Conservation (phyloP, 2,113 vertebrate genomes). For the Oceanodroma tethys region DNA sequence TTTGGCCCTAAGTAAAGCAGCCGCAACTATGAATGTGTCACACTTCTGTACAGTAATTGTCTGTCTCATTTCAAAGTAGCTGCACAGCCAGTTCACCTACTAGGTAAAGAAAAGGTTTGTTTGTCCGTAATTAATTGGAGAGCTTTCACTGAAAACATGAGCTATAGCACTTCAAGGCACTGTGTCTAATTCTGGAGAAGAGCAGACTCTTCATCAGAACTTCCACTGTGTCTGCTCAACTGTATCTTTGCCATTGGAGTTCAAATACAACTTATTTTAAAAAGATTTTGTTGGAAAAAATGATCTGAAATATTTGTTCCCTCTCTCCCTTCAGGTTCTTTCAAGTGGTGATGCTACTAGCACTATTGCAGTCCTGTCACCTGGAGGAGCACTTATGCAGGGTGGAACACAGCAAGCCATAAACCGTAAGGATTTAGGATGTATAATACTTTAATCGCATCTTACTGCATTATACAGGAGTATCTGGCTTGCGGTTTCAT, state of each 20-base stretch:
- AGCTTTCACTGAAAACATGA: not conserved
- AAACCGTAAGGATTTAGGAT: constrained; percentile 82
- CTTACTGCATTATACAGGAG: not conserved
- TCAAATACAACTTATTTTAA: not conserved
- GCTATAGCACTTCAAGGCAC: not conserved
- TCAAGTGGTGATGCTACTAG: constrained; percentile 86
- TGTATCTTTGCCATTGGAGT: not conserved
- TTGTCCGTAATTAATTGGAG: not conserved
- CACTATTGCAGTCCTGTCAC: constrained; percentile 90
- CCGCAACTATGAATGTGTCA: not conserved
- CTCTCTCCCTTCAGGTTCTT: constrained; percentile 81
- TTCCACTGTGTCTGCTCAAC: not conserved
- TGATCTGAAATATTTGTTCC: not conserved
- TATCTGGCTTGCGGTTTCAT: not conserved
- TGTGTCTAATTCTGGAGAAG: not conserved
- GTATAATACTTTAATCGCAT: not conserved
- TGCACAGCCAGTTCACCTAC: not conserved
- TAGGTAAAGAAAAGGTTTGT: not conserved
- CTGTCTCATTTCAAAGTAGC: not conserved
- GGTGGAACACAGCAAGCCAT: constrained; percentile 90
- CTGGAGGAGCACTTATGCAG: constrained; percentile 95
- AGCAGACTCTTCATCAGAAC: not conserved
- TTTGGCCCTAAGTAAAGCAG: not conserved
- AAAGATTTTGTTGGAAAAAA: not conserved
- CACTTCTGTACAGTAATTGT: not conserved